phyloP scores from a whole-genome alignment of 2,888 invertebrate species.

The Amiota communis region DNA sequence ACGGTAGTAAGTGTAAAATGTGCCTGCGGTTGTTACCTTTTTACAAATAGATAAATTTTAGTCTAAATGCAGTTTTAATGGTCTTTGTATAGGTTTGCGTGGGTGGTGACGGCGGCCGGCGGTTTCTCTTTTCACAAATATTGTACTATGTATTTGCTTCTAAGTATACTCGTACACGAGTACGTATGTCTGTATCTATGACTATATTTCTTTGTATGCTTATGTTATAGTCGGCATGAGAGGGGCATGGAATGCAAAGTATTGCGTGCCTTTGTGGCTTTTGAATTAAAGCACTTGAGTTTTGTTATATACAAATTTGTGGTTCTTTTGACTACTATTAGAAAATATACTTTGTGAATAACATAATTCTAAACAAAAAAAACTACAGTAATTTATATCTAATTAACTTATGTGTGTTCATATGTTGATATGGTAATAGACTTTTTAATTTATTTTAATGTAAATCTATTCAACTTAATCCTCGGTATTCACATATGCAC shows the following conservation, averaged over 20 bases:
- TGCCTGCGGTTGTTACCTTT: conserved; percentile 59
- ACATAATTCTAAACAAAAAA: background rate
- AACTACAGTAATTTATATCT: background rate
- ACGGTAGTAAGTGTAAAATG: conserved; percentile 50
- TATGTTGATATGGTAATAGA: no score
- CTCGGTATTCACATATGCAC: no score
- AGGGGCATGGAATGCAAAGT: background rate
- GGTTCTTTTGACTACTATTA: conserved; percentile 59
- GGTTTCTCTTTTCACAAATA: background rate
- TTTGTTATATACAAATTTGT: conserved; percentile 65
- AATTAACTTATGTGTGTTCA: conserved; percentile 14
- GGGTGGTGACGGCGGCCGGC: background rate
- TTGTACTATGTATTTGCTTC: background rate
- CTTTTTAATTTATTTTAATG: no score
- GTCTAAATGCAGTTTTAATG: conserved; percentile 67
- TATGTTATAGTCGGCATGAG: background rate
- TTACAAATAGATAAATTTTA: conserved; percentile 58
- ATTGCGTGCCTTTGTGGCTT: conserved; percentile 51
- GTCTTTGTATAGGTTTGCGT: conserved; percentile 35
- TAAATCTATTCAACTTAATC: no score
- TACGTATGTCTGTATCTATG: conserved; percentile 34
- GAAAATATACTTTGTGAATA: background rate
- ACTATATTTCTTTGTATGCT: no score
- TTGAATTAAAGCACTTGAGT: conserved; percentile 62
- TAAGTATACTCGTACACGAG: background rate